Conservation (phyloP, 2,113 vertebrate genomes). For the Vireo altiloquus region DNA sequence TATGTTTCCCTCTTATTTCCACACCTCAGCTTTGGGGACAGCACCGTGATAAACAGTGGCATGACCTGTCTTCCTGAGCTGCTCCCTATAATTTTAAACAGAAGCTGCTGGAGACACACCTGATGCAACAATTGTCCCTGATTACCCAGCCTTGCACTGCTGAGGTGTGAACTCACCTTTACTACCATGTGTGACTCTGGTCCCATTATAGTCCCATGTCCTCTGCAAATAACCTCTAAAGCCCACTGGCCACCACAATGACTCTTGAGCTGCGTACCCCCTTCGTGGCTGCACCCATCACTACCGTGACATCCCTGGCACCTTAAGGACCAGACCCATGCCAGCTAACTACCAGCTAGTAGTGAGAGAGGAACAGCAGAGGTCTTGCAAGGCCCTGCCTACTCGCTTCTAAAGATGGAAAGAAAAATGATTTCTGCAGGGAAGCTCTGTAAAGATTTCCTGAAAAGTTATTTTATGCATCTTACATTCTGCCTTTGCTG, state of each 20-base stretch:
- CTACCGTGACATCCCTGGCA: accelerated
- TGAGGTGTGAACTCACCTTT: background rate
- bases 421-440: background rate
- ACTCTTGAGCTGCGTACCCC: background rate
- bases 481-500: background rate
- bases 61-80: background rate
- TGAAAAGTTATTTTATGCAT: background rate
- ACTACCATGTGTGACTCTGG: accelerated
- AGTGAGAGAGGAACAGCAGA: background rate
- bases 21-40: background rate
- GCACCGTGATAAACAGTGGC: background rate
- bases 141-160: background rate
- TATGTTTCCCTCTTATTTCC: slow-evolving; percentile 10
- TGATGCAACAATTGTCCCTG: accelerated
- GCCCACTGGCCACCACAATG: background rate
- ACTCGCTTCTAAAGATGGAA: background rate
- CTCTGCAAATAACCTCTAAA: background rate
- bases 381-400: background rate
- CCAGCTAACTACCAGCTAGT: too few species aligned
- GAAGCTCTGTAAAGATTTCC: background rate
- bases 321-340: background rate
- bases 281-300: background rate
- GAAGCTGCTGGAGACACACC: background rate
- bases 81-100: background rate
- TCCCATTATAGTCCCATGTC: background rate